These are phyloP conservation scores for Phyto melanocephala DNA, from an alignment of 2,888 invertebrate species.

Conservation along the genomic window DNA sequence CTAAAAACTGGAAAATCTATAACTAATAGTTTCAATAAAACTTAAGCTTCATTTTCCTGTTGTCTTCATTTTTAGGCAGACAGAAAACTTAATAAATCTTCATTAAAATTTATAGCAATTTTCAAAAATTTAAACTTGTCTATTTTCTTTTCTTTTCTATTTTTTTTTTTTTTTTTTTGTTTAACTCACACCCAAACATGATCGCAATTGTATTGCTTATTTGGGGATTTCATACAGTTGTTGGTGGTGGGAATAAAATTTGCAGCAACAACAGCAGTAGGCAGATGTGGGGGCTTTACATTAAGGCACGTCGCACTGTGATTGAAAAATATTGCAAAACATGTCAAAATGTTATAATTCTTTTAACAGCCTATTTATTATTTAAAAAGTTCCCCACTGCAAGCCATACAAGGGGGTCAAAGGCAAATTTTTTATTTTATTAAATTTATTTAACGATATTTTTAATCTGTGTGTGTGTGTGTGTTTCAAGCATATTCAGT, in stretches of 20 bases:
- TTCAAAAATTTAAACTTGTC: slow-evolving; percentile 1
- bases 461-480: too few species aligned
- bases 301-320: slow-evolving; percentile 15
- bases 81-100: neutral
- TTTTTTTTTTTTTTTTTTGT: neutral
- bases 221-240: neutral
- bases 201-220: neutral
- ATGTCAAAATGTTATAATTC: neutral
- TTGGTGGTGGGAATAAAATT: slow-evolving; percentile 18
- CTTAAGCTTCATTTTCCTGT: neutral
- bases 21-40: neutral
- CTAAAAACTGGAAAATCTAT: neutral
- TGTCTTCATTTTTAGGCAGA: neutral
- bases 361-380: neutral
- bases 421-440: too few species aligned
- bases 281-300: slow-evolving; percentile 3
- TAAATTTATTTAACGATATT: too few species aligned
- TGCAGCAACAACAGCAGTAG: neutral
- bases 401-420: too few species aligned
- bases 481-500: too few species aligned
- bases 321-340: neutral
- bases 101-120: slow-evolving; percentile 2
- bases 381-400: too few species aligned
- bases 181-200: slow-evolving; percentile 26
- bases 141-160: neutral